A percentile compares a stretch with the other conserved stretches of the same genome.
phyloP scores from a whole-genome alignment of 2,888 invertebrate genomes.

The Caenorhabditis macrosperma region DNA sequence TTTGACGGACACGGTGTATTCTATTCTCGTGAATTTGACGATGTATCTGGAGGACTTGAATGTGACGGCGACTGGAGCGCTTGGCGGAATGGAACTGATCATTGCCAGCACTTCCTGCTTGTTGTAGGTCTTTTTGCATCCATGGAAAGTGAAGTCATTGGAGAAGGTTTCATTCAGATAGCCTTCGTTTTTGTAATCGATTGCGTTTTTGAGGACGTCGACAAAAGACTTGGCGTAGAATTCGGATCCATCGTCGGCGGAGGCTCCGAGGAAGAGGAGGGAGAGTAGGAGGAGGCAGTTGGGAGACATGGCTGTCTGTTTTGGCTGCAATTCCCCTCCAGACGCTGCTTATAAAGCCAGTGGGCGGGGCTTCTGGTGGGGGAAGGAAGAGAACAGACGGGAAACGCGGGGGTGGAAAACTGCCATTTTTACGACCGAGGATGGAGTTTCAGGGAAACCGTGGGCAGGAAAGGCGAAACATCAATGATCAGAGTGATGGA shows the following conservation, averaged over 20 bases:
- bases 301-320: neutral
- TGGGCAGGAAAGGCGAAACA: no score
- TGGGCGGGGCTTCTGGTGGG: no score
- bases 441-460: no score
- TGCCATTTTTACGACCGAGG: no score
- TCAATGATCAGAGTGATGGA: no score
- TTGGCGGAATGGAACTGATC: neutral
- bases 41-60: neutral
- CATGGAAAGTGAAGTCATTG: neutral
- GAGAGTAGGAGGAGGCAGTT: neutral
- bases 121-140: neutral
- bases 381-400: no score
- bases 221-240: neutral
- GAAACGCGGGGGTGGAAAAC: no score
- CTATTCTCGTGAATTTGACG: neutral
- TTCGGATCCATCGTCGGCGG: neutral
- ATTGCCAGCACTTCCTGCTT: no score
- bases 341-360: no score
- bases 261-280: neutral
- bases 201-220: neutral
- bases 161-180: neutral
- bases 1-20: neutral
- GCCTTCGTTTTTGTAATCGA: neutral
- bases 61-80: neutral
- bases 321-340: no score